These are phyloP conservation scores for Quiscalus mexicanus DNA, from an alignment of 2,113 vertebrate species.

Conservation along the genomic window DNA sequence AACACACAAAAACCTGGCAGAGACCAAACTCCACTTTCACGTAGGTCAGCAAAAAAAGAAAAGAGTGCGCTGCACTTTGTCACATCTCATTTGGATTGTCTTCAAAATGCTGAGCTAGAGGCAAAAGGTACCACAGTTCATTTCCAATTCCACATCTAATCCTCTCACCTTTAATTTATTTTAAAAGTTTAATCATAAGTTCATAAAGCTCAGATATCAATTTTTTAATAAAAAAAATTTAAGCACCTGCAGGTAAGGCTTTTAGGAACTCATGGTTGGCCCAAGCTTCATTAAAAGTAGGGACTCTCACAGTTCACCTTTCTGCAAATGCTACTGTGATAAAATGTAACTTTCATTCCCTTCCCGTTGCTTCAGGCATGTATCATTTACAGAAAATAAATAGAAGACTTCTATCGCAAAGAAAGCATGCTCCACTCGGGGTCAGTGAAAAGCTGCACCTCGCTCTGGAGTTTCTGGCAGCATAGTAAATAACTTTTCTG, in stretches of 20 bases:
- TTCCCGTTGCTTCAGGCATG: constrained; percentile 43
- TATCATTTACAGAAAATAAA: constrained; percentile 61
- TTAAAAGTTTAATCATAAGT: constrained; percentile 68
- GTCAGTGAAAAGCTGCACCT: constrained; percentile 40
- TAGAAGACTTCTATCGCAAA: constrained; percentile 11
- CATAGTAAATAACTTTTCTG: constrained; percentile 20
- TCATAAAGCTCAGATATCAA: constrained; percentile 54
- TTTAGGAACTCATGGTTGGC: constrained; percentile 8
- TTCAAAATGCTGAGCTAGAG: constrained; percentile 65
- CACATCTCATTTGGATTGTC: constrained; percentile 63
- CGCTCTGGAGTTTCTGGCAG: not conserved
- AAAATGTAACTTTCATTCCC: constrained; percentile 52
- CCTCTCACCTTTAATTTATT: constrained; percentile 63
- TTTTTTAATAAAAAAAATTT: constrained; percentile 57
- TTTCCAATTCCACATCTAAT: constrained; percentile 55
- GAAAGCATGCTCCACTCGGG: not conserved
- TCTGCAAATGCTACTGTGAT: constrained; percentile 28
- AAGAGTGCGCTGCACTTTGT: not conserved
- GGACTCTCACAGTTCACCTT: not conserved
- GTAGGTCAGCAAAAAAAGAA: constrained; percentile 23
- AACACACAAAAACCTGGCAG: constrained; percentile 33
- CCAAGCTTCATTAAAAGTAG: constrained; percentile 21
- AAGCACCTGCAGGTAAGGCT: constrained; percentile 49
- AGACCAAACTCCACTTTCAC: constrained; percentile 19
- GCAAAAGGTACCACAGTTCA: constrained; percentile 54